These are phyloP conservation scores for Drosophila yakuba DNA, from an alignment of 1,140 invertebrate species.

Conservation along the genomic window DNA sequence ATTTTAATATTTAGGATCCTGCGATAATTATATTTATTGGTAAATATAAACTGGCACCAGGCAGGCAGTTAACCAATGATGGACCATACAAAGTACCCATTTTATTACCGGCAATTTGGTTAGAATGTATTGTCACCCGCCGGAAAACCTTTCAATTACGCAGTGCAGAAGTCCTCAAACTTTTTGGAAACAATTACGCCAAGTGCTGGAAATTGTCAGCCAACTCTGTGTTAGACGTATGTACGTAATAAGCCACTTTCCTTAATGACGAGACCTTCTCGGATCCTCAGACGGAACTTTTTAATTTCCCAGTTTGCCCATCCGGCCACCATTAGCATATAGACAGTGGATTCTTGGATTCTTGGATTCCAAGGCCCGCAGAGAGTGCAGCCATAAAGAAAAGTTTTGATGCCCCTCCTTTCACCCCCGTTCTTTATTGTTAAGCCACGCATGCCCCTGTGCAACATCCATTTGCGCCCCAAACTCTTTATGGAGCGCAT, in stretches of 20 bases:
- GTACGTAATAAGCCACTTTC: conserved; percentile 46
- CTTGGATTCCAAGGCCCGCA: neutral
- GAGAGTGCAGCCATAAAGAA: conserved; percentile 70
- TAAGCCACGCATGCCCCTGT: conserved; percentile 71
- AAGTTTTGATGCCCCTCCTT: conserved; percentile 33
- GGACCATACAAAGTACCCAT: conserved; percentile 12
- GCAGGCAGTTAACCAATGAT: neutral
- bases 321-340: conserved; percentile 86
- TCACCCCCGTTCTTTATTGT: conserved; percentile 29
- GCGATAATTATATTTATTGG: neutral
- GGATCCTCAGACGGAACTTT: conserved; percentile 55
- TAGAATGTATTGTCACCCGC: conserved; percentile 11
- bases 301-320: conserved; percentile 78
- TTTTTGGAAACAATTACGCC: conserved; percentile 45
- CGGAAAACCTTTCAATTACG: conserved; percentile 36
- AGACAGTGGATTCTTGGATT: conserved; percentile 24
- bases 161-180: conserved; percentile 20
- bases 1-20: neutral
- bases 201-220: conserved; percentile 28
- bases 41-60: too few relatives aligned
- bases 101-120: conserved; percentile 5
- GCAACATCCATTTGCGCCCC: conserved; percentile 68
- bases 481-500: conserved; percentile 21
- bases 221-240: conserved; percentile 9
- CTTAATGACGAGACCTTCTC: conserved; percentile 57